These are phyloP conservation scores for Sula dactylatra DNA, from an alignment of 2,113 vertebrate genomes.

Conservation along the genomic window DNA sequence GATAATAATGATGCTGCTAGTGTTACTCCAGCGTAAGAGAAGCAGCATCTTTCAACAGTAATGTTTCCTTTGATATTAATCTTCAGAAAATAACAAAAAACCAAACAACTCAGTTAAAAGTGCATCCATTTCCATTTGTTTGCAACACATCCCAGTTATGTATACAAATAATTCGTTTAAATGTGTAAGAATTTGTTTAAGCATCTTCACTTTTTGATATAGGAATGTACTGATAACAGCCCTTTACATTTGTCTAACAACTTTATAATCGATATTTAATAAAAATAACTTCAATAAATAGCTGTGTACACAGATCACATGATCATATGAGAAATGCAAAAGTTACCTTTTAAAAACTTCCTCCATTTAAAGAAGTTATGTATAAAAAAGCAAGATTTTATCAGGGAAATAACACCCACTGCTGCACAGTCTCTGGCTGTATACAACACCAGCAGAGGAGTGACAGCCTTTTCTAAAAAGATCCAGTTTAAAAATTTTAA, in stretches of 20 bases:
- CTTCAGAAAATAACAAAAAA: not conserved
- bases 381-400: not conserved
- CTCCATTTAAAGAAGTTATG: not conserved
- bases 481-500: not conserved
- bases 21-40: not conserved
- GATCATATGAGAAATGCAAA: not conserved
- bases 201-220: not conserved
- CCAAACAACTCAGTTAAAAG: not conserved
- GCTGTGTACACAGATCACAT: not conserved
- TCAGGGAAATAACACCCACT: not conserved
- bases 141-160: not conserved
- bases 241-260: not conserved
- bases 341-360: not conserved
- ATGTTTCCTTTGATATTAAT: not conserved
- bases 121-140: not conserved
- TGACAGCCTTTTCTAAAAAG: not conserved
- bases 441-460: not conserved
- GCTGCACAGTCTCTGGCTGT: not conserved
- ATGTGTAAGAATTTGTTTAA: not conserved
- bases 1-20: not conserved
- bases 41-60: not conserved
- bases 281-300: not conserved
- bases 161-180: not conserved
- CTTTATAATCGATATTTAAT: not conserved
- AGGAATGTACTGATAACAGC: not conserved